These are phyloP conservation scores for Hycleus cichorii DNA, from an alignment of 1,140 invertebrate species.

Conservation along the genomic window DNA sequence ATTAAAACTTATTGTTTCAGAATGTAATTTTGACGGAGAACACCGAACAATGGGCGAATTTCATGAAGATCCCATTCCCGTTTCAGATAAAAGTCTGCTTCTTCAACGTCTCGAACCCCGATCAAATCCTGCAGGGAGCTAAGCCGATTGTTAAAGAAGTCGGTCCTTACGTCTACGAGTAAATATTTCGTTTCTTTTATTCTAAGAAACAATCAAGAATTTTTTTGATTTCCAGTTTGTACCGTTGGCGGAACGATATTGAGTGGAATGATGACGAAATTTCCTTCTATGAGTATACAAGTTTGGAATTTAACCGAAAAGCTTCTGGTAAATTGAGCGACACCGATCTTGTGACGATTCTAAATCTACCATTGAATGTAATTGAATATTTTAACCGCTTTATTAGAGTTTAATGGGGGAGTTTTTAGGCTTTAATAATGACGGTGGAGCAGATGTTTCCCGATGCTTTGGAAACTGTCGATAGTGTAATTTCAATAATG, in stretches of 20 bases:
- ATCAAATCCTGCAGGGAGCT: slow-evolving; percentile 61
- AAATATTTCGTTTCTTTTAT: slow-evolving; percentile 1
- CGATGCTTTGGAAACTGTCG: slow-evolving; percentile 13
- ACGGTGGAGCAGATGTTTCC: slow-evolving; percentile 19
- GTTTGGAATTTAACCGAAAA: slow-evolving; percentile 38
- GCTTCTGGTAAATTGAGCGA: slow-evolving; percentile 36
- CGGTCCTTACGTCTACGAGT: slow-evolving; percentile 38
- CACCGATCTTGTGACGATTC: slow-evolving; percentile 38
- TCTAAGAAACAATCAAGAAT: not conserved
- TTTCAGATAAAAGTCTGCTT: slow-evolving; percentile 74
- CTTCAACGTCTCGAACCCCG: slow-evolving; percentile 80
- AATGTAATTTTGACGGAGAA: slow-evolving; percentile 53
- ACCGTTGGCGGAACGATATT: slow-evolving; percentile 22
- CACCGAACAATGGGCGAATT: slow-evolving; percentile 57
- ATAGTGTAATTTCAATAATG: slow-evolving; percentile 16
- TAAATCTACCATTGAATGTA: slow-evolving; percentile 41
- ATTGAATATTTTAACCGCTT: slow-evolving; percentile 1
- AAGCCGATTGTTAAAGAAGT: slow-evolving; percentile 43
- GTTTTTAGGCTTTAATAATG: slow-evolving; percentile 5
- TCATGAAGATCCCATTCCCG: slow-evolving; percentile 61
- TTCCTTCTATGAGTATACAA: slow-evolving; percentile 38
- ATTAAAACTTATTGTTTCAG: slow-evolving; percentile 17
- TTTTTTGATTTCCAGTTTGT: slow-evolving; percentile 16
- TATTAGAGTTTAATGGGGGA: not conserved
- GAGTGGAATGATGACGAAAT: slow-evolving; percentile 29